Base-by-base conservation (phyloP, 1,140 invertebrate genomes). In the Cotesia vestalis region DNA sequence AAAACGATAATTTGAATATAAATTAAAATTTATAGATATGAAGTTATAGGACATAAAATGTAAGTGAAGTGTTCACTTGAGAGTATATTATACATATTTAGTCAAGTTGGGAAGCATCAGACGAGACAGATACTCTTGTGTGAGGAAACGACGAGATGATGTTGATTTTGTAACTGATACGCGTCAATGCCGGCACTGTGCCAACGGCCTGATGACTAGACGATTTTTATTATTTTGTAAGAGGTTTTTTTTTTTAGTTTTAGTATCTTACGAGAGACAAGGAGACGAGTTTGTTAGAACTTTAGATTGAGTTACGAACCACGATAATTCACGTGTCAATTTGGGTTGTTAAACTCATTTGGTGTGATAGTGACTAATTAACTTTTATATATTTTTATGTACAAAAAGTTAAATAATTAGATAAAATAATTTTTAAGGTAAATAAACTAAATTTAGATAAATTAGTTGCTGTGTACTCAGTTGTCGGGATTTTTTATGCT, bases 81-180 rank as follows among this genome's bases (percentile, higher is more conserved):
- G 40, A 6, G 40, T 46, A 46, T 46, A 46, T 46, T 63, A 36
- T 35, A n/a, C 34, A 9, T 34, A 36, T 35, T 35, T 14, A 63
- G 40, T 12, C 3, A 52, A 27, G 68, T 46, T 55, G n/a, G 3
- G 40, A 38, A 9, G 66, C 17, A 20, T 27, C 68, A 52, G 11
- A 14, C 27, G 68, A n/a, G 27, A n/a, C 6, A 34, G 17, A 59
- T 20, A 59, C 17, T 20, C 59, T 11, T 66, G 35, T 73, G 20
- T 57, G 14, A 66, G 36, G 61, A 59, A 53, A 61, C 53, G 55
- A 71, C 40, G 40, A 46, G 40, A 46, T 46, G 70, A 67, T 84
- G 80, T 84, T 84, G 76, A 60, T 79, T 76, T 79, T 79, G 83
- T 81, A 83, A 85, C 75, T 71, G 79, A 85, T 80, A 82, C 61